These are phyloP conservation scores for Noctua fimbriata DNA, from an alignment of 2,888 invertebrate species.

Conservation along the genomic window DNA sequence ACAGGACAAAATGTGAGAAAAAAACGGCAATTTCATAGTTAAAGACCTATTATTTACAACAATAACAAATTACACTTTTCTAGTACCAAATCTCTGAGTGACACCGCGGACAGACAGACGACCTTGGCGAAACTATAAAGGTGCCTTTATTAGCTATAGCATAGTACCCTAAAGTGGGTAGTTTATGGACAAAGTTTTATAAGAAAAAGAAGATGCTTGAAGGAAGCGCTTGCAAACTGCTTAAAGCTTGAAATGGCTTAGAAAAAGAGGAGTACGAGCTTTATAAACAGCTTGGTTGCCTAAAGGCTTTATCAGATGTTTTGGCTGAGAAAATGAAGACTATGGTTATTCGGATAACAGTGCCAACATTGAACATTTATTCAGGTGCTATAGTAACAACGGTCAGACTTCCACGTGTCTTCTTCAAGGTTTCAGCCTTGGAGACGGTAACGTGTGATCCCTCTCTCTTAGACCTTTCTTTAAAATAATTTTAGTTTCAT, in stretches of 20 bases:
- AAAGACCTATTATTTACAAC: no score
- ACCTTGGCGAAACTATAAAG: neutral
- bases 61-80: neutral
- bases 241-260: neutral
- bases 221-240: neutral
- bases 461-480: neutral
- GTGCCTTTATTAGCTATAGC: neutral
- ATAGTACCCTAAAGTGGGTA: neutral
- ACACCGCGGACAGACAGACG: neutral
- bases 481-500: neutral
- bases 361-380: constrained; percentile 2
- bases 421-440: neutral
- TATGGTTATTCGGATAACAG: neutral
- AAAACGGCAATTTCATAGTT: no score
- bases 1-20: no score
- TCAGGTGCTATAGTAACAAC: neutral
- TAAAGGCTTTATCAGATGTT: constrained; percentile 14
- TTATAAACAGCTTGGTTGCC: constrained; percentile 14
- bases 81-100: neutral
- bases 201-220: neutral
- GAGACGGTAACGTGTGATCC: neutral
- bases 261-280: constrained; percentile 8
- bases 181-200: neutral
- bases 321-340: neutral
- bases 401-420: neutral